Evolutionary conservation across 2,797 vertebrate species (phyloP), one percentile per base, ranked within the genome.

Genomic region (Pseudomugil tenellus): DNA sequence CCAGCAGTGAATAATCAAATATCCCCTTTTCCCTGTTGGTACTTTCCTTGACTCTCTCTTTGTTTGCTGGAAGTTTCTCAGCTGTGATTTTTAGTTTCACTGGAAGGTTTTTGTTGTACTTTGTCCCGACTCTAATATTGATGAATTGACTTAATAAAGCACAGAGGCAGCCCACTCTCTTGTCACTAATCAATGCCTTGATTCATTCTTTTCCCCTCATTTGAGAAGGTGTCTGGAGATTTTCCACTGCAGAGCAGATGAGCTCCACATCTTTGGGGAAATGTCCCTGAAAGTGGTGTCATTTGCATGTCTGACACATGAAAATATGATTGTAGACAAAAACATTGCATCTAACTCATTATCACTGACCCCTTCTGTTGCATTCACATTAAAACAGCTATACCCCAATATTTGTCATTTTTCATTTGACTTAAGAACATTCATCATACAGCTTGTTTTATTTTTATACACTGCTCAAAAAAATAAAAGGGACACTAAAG

Each of bases 61-160:
- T 67, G 31, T 80, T 55, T 55, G 63, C 58, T 70, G 62, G 60
- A 72, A 84, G 68, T 63, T 19, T 70, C 69, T 80, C 34, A 26
- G 68, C 70, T 74, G 74, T 71, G 75, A 75, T 77, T 84, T 76
- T 62, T 72, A 80, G 72, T 74, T 53, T 53, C 71, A 26, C 55
- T 66, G 60, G 74, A 91, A 83, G 68, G 68, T 74, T 85, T 84
- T 51, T 70, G 80, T 76, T 14, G 46, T 73, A 68, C 70, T 88
- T 67, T 57, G 72, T 86, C 77, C 75, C 67, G 6, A 28, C 71
- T 77, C 63, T 80, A 72, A 85, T 90, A 93, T 92, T 93, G 91
- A 93, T 86, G 77, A 92, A 92, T 92, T 88, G 91, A 91, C 91
- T 93, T 91, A 84, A 91, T 93, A 87, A 93, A 91, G 87, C 86